Evolutionary conservation across 2,113 vertebrate genomes (phyloP).

Genomic region (Tragelaphus buxtoni): DNA sequence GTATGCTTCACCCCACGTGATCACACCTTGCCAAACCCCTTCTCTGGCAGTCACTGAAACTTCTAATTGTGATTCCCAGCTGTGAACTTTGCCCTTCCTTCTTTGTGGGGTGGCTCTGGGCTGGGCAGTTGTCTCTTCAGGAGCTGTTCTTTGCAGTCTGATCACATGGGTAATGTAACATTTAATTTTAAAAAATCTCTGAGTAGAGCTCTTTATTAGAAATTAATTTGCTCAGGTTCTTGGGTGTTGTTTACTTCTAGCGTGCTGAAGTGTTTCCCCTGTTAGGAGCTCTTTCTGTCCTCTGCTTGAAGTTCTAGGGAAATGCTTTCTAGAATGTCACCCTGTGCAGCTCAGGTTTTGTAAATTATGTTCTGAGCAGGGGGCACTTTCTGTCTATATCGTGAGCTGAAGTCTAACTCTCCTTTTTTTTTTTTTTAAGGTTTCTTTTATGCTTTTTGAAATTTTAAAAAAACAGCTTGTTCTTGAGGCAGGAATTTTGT

Average conservation of each 20-base stretch:
- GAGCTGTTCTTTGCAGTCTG: not conserved
- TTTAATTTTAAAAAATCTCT: slow-evolving; percentile 17
- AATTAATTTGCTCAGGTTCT: slow-evolving; percentile 30
- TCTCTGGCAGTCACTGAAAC: not conserved
- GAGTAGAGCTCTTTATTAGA: slow-evolving; percentile 22
- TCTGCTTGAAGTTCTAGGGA: not conserved
- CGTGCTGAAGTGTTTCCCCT: not conserved
- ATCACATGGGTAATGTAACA: slow-evolving; percentile 42
- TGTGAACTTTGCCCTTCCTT: slow-evolving; percentile 81
- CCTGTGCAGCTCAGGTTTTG: not conserved
- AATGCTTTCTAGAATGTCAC: not conserved
- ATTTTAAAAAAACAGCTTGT: not conserved
- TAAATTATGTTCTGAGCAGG: not conserved
- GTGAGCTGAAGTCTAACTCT: not conserved
- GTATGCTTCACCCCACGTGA: not conserved
- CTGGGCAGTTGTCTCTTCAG: not conserved
- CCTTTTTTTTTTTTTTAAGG: not conserved
- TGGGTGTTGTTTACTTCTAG: slow-evolving; percentile 10
- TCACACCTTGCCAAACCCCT: not conserved
- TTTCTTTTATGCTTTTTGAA: not conserved
- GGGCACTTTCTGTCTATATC: not conserved
- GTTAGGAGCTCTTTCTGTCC: not conserved
- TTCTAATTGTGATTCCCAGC: slow-evolving; percentile 48
- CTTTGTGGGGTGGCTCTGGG: slow-evolving; percentile 18
- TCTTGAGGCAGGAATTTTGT: not conserved